Evolutionary conservation across 2,888 invertebrate genomes (phyloP), one percentile per base, ranked within the genome.

Genomic region (Melinaea marsaeus): DNA sequence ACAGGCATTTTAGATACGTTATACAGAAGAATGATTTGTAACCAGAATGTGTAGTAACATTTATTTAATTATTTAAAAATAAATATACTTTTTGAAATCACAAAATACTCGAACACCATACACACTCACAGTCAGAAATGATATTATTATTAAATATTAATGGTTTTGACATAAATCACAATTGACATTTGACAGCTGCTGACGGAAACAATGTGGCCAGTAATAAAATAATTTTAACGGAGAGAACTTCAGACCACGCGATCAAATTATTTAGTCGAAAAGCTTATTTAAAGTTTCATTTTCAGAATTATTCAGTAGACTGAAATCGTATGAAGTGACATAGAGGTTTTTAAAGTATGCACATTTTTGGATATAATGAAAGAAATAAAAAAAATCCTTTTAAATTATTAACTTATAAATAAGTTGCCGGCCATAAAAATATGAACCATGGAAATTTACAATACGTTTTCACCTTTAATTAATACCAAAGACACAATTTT

Each of bases 81-180:
- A 6, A 42, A 9, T 42, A 42, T 22, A 32, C 32, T 32, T 32
- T 2, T 51, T 51, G 9, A 51, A 9, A 32, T 51, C 9, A 51
- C 32, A 51, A 51, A 32, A 32, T 32, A 51, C 22, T 48, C 32
- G 32, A 32, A 51, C 32, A 51, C 51, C 7, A 11, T 32, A 32
- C 51, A n/a, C 22, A 32, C 22, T 32, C 51, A 32, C 51, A 32
- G 51, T 51, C 22, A 7, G 51, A 51, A 51, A 51, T 51, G 51
- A 51, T 51, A 51, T 51, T 51, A 51, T 51, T 51, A 51, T 51
- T 32, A 51, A 51, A 51, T 51, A 32, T 32, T 42, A 42, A 42
- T 6, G 42, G 9, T 9, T 32, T 32, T 51, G 51, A 51, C 51
- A 51, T 51, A 51, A 7, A 51, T 51, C 51, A 51, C 32, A 32